Conservation (phyloP, 1,140 invertebrate genomes). For the Trichogramma pretiosum region DNA sequence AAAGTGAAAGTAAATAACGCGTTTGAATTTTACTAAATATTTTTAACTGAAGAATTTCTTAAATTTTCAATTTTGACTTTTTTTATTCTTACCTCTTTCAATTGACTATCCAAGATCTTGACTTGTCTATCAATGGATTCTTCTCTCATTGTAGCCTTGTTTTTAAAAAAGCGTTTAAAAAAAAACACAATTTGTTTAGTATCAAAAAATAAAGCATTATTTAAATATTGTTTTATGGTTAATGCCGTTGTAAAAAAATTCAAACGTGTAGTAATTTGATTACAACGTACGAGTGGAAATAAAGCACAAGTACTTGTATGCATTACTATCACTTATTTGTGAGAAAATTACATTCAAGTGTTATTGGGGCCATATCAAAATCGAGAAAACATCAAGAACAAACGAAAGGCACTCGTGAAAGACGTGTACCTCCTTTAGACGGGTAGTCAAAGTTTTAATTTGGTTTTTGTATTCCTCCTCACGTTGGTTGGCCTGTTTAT, state of each 20-base stretch:
- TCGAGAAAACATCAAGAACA: conserved; percentile 17
- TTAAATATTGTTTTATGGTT: conserved; percentile 28
- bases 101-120: conserved; percentile 80
- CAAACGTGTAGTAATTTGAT: no score
- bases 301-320: no score
- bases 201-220: conserved; percentile 29
- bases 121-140: conserved; percentile 91
- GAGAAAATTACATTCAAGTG: no score
- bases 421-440: conserved; percentile 92
- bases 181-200: conserved; percentile 21
- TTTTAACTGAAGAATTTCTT: no score
- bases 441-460: conserved; percentile 97
- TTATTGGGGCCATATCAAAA: no score
- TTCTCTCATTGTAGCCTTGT: conserved; percentile 89
- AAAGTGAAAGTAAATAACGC: no score
- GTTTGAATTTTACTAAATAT: no score
- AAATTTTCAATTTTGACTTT: no score
- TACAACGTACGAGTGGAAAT: no score
- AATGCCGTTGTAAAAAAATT: conserved; percentile 18
- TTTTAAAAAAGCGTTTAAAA: conserved; percentile 34
- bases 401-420: conserved; percentile 39
- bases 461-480: conserved; percentile 99
- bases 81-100: conserved; percentile 86
- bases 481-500: conserved; percentile 90
- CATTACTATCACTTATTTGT: no score